Evolutionary conservation across 1,140 invertebrate species (phyloP), one percentile per base, ranked within the genome.

Genomic region (Plodia interpunctella): DNA sequence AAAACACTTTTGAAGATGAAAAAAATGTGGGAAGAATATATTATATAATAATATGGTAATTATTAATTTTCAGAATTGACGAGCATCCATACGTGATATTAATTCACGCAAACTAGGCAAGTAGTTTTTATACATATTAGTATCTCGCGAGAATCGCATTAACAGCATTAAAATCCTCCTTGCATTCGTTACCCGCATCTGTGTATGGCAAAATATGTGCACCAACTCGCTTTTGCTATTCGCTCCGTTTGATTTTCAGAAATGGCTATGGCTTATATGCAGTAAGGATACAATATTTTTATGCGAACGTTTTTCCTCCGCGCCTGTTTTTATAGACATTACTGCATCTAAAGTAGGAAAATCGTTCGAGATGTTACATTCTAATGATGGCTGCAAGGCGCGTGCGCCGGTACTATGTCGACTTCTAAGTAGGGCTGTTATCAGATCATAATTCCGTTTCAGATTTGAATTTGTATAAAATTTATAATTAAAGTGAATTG

Each of bases 171-270:
- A 87, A 86, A 86, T 86, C 84, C 76, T 86, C 76, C 68, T 74
- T 83, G 83, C 86, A 87, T 87, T 86, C 83, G 78, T 87, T 86
- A 86, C 75, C 69, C 32, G 75, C 44, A 54, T 21, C 86, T 87
- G 51, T 67, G 76, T 89, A 89, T 74, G 87, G 87, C 74, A 87
- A 89, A 89, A 87, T 89, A 89, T 89, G 84, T 71, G 82, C 72
- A 70, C 65, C 72, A 68, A 83, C 77, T 83, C 62, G 78, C 70
- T 82, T 71, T 74, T 71, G 79, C 80, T 74, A 72, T 72, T 66
- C 81, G 78, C 83, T 76, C 87, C 84, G 87, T 87, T 85, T 89
- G 87, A 87, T 89, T 89, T 87, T 89, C 87, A 89, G 87, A 89
- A 87, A 85, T 83, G 84, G 83, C 74, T 64, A 71, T 68, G 65